A percentile compares a stretch with the other conserved stretches of the same genome.
phyloP scores from a whole-genome alignment of 2,888 invertebrate species.

The Pterobdella sp. region DNA sequence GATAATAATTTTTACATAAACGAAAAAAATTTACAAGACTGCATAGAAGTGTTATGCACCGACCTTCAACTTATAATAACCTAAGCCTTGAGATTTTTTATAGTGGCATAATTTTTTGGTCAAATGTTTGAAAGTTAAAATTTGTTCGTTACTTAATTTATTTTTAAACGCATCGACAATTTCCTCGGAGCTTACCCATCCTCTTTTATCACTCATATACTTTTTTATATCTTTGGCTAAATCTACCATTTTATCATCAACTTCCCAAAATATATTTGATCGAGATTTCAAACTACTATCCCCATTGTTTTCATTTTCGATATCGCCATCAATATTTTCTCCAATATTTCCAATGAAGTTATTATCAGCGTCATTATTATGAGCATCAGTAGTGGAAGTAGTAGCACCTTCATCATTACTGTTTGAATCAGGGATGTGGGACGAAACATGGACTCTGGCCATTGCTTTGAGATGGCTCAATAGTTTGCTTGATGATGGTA shows the following conservation, averaged over 20 bases:
- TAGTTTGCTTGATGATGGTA: background rate
- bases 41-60: background rate
- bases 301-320: too few relatives aligned
- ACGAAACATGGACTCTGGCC: background rate
- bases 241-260: background rate
- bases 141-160: background rate
- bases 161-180: background rate
- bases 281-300: background rate
- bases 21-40: background rate
- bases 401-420: background rate
- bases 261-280: background rate
- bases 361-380: too few relatives aligned
- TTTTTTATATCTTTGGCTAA: background rate
- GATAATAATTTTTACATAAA: background rate
- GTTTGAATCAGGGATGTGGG: background rate
- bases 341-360: too few relatives aligned
- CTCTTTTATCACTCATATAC: background rate
- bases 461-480: background rate
- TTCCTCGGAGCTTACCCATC: background rate
- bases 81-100: background rate
- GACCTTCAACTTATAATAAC: background rate
- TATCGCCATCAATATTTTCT: too few relatives aligned
- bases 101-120: background rate
- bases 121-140: background rate
- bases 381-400: too few relatives aligned